These are phyloP conservation scores for Heliopora coerulea DNA, from an alignment of 92 coral and sea anemone species.

Conservation along the genomic window DNA sequence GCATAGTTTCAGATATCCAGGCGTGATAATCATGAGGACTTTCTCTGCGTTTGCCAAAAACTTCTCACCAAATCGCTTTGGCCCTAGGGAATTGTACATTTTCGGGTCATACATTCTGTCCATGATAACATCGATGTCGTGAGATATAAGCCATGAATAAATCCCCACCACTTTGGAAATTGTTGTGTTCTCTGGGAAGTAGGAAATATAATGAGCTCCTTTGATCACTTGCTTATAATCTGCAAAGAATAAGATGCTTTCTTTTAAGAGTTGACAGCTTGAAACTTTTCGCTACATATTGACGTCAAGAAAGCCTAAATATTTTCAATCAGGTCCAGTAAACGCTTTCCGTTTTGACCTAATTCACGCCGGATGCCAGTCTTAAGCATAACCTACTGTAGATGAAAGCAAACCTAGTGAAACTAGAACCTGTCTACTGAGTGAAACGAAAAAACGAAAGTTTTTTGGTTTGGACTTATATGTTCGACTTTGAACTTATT, in stretches of 20 bases:
- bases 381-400: too few species aligned
- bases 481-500: too few species aligned
- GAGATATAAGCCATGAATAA: constrained; percentile 32
- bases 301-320: too few species aligned
- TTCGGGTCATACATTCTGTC: constrained; percentile 37
- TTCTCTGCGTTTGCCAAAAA: constrained; percentile 22
- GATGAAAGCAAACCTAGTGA: too few species aligned
- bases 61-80: constrained; percentile 37
- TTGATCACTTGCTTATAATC: background rate
- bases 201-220: constrained; percentile 26
- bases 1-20: constrained; percentile 22
- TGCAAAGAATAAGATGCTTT: background rate
- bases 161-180: background rate
- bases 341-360: too few species aligned
- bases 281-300: too few species aligned
- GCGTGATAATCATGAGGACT: constrained; percentile 36
- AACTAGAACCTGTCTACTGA: too few species aligned
- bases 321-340: too few species aligned
- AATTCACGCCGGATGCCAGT: too few species aligned
- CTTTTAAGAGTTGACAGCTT: too few species aligned
- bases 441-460: too few species aligned
- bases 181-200: constrained; percentile 20
- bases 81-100: constrained; percentile 38
- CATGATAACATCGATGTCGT: constrained; percentile 16
- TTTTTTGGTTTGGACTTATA: too few species aligned